Base-by-base conservation (phyloP, 2,888 invertebrate species). In the Caenorhabditis zanzibari region DNA sequence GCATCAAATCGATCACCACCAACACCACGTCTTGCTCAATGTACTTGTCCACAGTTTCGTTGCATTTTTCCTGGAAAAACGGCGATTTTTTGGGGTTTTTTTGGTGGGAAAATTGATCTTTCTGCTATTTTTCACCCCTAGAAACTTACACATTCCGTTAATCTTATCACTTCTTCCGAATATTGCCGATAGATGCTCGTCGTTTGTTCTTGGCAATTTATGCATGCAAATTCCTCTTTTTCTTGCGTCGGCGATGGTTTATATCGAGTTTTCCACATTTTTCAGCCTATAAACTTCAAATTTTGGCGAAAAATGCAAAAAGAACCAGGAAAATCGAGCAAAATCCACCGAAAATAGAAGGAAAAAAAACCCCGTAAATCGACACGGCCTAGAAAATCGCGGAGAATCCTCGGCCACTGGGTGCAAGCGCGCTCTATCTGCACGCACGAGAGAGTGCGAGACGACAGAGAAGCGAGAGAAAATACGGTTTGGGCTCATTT, bases 11-110 rank as follows among this genome's bases (percentile, higher is more conserved):
- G 82, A 97, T 95, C 90, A 96, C 94, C 0, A 96, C 95, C 86
- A 97, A 95, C 0, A 96, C 95, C n/a, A 95, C 94, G 92, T 97
- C 97, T 93, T 96, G 96, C 93, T 97, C 97, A 81, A 97, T 95
- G 92, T 97, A 97, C 92, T 96, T 96, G 93, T 97, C 97, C 0
- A 96, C 96, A 16, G 95, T 93, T 58, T 94, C 94, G 63, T 95
- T 95, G 92, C 97, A 97, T 84, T 94, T 94, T 12, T 94, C 94
- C 97, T 97, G 90, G 92, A 93, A 94, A 49, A 28, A 35, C 35
- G 0, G 0, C 9, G 19, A 54, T n/a, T 26, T 49, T 24, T 38
- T 35, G 24, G 14, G 1, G 7, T n/a, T 49, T 83, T 41, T 47
- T n/a, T n/a, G n/a, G n/a, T n/a, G n/a, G n/a, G n/a, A n/a, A n/a